Evolutionary conservation across 53 echinoderm and acorn worm species (phyloP), one percentile per base, ranked within the genome.

Genomic region (Paracentrotus lividus): DNA sequence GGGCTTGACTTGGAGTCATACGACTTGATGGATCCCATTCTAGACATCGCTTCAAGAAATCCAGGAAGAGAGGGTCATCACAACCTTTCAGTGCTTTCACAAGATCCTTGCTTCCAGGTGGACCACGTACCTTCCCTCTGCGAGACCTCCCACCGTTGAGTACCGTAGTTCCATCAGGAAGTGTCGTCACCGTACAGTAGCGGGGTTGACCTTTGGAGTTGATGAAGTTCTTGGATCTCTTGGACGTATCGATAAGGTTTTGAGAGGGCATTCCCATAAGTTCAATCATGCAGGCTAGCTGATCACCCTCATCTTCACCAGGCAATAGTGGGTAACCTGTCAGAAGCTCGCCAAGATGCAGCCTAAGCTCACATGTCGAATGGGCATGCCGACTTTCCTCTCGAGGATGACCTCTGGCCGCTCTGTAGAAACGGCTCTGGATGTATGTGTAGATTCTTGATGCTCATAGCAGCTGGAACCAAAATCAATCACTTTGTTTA

Each of bases 401-500:
- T n/a, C 99, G 5, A 99, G 95, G 59, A 99, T 99, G 36, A 99
- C 99, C 88, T 99, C 99, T 16, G 99, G 99, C n/a, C 51, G 99
- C 99, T 29, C 99, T 92, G 86, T 99, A 99, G 93, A 99, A 99
- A 23, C 99, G 94, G 76, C 99, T 99, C 91, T 99, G 99, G 94
- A 99, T 99, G 96, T 99, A 99, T 18, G 99, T 99, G 95, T 99
- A 99, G 86, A 99, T 99, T 15, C 99, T 93, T 99, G 99, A 91
- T 99, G 99, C 94, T 99, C 99, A 76, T 99, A 99, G 75, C 99
- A 99, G 94, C 99, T 99, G 57, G 99, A 99, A 57, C 99, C 99
- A 94, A 97, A 99, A 92, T 99, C 99, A 55, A 99, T 99, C 45
- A 99, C 99, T 90, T 99, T 99, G 93, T 97, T n/a, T 99, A 40